A percentile compares a stretch with the other conserved stretches of the same genome.
phyloP scores from a whole-genome alignment of 2,113 vertebrate genomes.

The Centropus unirufus region DNA sequence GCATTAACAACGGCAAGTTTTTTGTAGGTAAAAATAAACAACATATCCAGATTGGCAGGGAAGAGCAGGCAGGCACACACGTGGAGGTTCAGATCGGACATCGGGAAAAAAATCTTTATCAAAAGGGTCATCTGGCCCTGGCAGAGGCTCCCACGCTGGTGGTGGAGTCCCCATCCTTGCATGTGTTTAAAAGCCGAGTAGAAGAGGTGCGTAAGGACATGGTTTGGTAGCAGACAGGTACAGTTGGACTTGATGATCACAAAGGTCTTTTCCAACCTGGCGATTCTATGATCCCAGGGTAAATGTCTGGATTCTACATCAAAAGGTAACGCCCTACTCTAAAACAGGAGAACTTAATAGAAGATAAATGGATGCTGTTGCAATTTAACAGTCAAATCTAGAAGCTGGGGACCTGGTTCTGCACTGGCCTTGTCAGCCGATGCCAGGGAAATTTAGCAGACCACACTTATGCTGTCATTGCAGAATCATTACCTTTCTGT shows the following conservation, averaged over 20 bases:
- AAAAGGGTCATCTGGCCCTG: too few species aligned
- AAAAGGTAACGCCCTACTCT: neutral
- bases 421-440: neutral
- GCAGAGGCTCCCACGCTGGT: too few species aligned
- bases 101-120: too few species aligned
- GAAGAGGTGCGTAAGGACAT: too few species aligned
- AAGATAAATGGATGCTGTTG: neutral
- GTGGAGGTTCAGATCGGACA: too few species aligned
- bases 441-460: neutral
- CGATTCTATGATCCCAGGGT: neutral
- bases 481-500: neutral
- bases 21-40: conserved; percentile 22
- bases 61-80: neutral
- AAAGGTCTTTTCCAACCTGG: too few species aligned
- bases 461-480: neutral
- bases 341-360: neutral
- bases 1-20: neutral
- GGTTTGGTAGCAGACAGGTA: too few species aligned
- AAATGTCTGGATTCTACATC: neutral
- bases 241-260: too few species aligned
- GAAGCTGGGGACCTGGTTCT: neutral
- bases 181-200: too few species aligned
- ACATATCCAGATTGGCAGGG: neutral
- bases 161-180: too few species aligned
- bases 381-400: neutral